These are phyloP conservation scores for Serinus canaria DNA, from an alignment of 2,113 vertebrate species.

Conservation along the genomic window DNA sequence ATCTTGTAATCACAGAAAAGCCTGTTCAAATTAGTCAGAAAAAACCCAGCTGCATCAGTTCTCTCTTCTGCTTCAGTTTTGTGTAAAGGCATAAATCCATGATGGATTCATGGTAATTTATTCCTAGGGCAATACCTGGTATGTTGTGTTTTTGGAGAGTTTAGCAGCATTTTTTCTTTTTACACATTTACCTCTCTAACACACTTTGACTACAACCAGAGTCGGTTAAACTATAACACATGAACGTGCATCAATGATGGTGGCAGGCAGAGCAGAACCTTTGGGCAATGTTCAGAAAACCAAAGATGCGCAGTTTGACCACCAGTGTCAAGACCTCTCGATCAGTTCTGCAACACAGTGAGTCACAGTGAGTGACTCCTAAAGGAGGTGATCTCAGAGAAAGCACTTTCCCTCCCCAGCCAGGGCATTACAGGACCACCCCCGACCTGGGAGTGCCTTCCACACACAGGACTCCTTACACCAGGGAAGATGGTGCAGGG, in stretches of 20 bases:
- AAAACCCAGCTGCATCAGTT: background rate
- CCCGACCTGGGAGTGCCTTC: accelerated
- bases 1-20: background rate
- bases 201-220: background rate
- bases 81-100: background rate
- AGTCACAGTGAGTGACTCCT: accelerated
- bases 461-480: accelerated
- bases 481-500: background rate
- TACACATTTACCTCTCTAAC: background rate
- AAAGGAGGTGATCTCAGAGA: background rate
- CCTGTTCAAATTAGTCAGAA: background rate
- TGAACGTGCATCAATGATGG: accelerated
- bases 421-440: background rate
- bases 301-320: accelerated
- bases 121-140: background rate
- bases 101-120: background rate
- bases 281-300: accelerated
- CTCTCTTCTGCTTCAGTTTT: background rate
- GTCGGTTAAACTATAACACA: accelerated
- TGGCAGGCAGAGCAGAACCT: background rate
- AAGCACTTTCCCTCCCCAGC: background rate
- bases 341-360: background rate
- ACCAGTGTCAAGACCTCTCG: background rate
- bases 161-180: background rate
- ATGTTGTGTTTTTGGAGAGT: background rate